Evolutionary conservation across 2,888 invertebrate species (phyloP), one percentile per base, ranked within the genome.

Genomic region (Caenorhabditis virilis): DNA sequence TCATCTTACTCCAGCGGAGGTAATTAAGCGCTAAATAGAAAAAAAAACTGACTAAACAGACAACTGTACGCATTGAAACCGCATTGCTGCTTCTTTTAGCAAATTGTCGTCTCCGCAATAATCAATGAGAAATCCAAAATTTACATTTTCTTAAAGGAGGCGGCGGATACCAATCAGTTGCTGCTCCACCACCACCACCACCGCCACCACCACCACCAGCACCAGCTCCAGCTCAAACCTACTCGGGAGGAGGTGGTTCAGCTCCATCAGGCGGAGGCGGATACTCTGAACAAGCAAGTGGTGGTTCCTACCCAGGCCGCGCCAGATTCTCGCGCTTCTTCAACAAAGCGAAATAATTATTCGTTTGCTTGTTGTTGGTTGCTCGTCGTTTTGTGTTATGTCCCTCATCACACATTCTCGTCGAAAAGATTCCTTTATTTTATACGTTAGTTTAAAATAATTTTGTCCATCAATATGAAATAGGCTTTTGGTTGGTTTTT

Each of bases 231-330:
- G 58, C 58, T 18, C 54, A 58, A 51, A 49, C 49, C 2, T 46
- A 38, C 49, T 50, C 56, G 30, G 60, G 66, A 18, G 47, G 47
- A 27, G 27, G 33, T 33, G 48, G 23, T 35, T 57, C 59, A 43
- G 54, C 55, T 16, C 16, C 47, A 23, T 48, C 56, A 11, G 38
- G 53, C 45, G 63, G 57, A 23, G 56, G 61, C 27, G 58, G 62
- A 53, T 67, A 61, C 55, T 46, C 67, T 47, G 57, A 60, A 54
- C 60, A 59, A 64, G 64, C 59, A 59, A 59, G 64, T 63, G 63
- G 63, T 49, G 63, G 63, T 53, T 63, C 63, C 46, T 63, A 63
- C 23, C 53, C 63, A 39, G 43, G 39, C 36, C 53, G 63, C 63
- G 53, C 52, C 51, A 50, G 63, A 54, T 63, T 63, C 58, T 53